A percentile compares a stretch with the other conserved stretches of the same genome.
These are phyloP conservation scores for Proteles cristata DNA, from an alignment of 2,113 vertebrate genomes.

Conservation along the genomic window DNA sequence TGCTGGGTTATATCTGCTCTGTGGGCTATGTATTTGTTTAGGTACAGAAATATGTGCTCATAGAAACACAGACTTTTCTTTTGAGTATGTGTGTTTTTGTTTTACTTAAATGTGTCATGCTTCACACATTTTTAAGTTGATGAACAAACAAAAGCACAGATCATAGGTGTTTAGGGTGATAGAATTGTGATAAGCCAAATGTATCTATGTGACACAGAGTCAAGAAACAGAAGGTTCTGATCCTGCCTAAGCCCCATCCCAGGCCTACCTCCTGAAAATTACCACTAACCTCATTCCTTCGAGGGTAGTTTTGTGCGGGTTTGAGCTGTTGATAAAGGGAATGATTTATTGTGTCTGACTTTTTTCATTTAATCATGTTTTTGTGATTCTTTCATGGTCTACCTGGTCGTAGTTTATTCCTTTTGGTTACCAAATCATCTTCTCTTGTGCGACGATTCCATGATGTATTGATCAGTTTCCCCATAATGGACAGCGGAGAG, in stretches of 20 bases:
- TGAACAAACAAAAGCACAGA: neutral
- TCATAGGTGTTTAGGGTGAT: neutral
- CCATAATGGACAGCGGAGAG: neutral
- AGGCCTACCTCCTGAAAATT: neutral
- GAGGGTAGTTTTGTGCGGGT: neutral
- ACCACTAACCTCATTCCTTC: neutral
- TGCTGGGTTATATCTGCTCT: neutral
- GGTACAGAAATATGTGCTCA: neutral
- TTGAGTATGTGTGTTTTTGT: neutral
- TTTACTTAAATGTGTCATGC: constrained; percentile 50
- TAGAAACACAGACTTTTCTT: constrained; percentile 41
- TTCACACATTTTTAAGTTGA: constrained; percentile 17
- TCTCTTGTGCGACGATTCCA: neutral
- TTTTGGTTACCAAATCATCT: neutral
- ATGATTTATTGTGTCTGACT: neutral
- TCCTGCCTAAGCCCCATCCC: neutral
- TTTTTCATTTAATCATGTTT: neutral
- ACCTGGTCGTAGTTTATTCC: neutral
- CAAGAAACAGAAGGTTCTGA: neutral
- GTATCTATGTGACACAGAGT: neutral
- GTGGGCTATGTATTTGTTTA: neutral
- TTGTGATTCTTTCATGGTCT: neutral
- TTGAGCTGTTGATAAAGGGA: neutral
- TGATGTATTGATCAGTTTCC: neutral
- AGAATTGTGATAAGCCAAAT: neutral